Evolutionary conservation across 1,140 invertebrate genomes (phyloP).

Genomic region (Brachionus calyciflorus): DNA sequence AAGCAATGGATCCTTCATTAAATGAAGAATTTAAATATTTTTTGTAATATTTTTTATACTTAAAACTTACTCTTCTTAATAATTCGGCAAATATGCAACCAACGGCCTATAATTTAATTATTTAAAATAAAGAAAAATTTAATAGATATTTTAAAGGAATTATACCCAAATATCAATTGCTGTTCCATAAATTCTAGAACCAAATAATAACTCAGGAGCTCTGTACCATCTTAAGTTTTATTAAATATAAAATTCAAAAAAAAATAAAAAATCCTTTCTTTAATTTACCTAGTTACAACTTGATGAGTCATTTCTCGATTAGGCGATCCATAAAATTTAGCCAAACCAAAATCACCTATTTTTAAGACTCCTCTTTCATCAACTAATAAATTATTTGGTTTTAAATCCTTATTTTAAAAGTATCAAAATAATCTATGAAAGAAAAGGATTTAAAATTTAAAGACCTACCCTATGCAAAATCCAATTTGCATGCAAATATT

Average conservation of each 20-base stretch:
- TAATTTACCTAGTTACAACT: constrained; percentile 81
- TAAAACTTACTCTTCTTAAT: constrained; percentile 67
- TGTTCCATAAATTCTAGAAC: constrained; percentile 85
- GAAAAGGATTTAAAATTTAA: not conserved
- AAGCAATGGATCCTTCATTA: constrained; percentile 74
- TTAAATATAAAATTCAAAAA: not conserved
- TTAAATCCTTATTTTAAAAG: constrained; percentile 75
- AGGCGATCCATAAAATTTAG: constrained; percentile 93
- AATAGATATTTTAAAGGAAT: constrained; percentile 58
- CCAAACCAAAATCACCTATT: constrained; percentile 65
- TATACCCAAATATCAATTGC: constrained; percentile 99
- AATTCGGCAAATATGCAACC: constrained; percentile 97
- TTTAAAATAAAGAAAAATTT: not conserved
- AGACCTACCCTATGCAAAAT: constrained; percentile 79
- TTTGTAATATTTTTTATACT: too few relatives aligned
- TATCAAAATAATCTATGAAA: not conserved
- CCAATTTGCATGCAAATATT: constrained; percentile 93
- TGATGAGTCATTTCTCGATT: constrained; percentile 94
- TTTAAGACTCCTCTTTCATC: constrained; percentile 87
- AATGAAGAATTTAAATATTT: constrained; percentile 1
- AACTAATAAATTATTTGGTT: constrained; percentile 96
- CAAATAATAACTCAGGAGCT: constrained; percentile 90
- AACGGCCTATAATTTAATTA: not conserved
- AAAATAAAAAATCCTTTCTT: not conserved
- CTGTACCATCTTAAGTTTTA: constrained; percentile 64